Evolutionary conservation across 2,113 vertebrate species (phyloP).

Genomic region (Entelurus aequoreus): DNA sequence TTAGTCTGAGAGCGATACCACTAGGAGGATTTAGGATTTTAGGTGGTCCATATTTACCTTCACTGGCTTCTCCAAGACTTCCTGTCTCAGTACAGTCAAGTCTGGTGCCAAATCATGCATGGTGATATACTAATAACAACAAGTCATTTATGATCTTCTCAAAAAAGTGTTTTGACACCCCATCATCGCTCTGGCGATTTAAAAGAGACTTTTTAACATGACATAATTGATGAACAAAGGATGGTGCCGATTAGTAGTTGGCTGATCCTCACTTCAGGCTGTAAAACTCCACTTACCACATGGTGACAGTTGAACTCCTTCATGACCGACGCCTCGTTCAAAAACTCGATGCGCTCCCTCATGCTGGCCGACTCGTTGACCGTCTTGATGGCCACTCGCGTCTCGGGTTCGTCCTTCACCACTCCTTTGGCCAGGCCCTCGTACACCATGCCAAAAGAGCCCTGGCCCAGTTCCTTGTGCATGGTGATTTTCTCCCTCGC

Average conservation of each 20-base stretch:
- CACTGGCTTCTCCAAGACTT: not conserved
- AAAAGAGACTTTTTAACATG: constrained; percentile 15
- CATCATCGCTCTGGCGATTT: not conserved
- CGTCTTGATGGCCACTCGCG: constrained; percentile 94
- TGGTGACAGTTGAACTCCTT: constrained; percentile 99
- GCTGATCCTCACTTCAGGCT: constrained; percentile 18
- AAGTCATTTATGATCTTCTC: not conserved
- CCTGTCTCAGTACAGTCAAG: constrained; percentile 3
- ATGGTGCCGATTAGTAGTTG: constrained; percentile 33
- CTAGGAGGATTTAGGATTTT: too few relatives aligned
- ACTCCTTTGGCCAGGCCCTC: constrained; percentile 94
- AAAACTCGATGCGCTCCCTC: constrained; percentile 95
- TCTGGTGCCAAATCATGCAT: constrained; percentile 1
- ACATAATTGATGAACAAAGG: constrained; percentile 33
- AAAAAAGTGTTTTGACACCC: not conserved
- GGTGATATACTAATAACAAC: not conserved
- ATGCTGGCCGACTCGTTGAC: constrained; percentile 96
- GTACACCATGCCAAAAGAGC: constrained; percentile 98
- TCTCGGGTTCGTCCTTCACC: constrained; percentile 92
- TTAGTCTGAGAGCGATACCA: too few relatives aligned
- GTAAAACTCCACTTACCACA: constrained; percentile 78
- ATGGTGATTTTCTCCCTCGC: constrained; percentile 95
- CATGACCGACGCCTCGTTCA: constrained; percentile 98
- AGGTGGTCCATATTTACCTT: too few relatives aligned
- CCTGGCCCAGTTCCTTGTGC: constrained; percentile 91